Percentiles rank a stretch among this genome's conserved stretches.
Conservation (phyloP, 2,113 vertebrate species). For the Heteronetta atricapilla region DNA sequence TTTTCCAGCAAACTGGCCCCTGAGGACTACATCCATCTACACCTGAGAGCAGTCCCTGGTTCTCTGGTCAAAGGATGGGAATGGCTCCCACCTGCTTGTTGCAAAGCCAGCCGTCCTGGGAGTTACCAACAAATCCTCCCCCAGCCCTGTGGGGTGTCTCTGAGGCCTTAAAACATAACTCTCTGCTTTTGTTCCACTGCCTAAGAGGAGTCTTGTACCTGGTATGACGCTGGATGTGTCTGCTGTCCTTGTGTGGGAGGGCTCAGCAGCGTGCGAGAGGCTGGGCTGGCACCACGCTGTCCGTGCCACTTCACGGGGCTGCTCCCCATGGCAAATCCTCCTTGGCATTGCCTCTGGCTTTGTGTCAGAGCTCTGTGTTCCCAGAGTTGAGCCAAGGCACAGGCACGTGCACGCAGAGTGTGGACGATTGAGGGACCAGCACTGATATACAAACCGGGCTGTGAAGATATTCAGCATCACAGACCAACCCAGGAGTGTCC, state of each 20-base stretch:
- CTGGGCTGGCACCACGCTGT: not conserved
- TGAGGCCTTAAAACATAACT: not conserved
- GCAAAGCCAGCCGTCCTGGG: not conserved
- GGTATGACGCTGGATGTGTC: too few species aligned
- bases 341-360: not conserved
- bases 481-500: rapidly evolving
- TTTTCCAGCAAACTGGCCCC: not conserved
- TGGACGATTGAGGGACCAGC: rapidly evolving
- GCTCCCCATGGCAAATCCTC: not conserved
- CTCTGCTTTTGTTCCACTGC: not conserved
- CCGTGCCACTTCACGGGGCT: not conserved
- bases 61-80: not conserved
- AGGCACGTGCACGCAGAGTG: rapidly evolving
- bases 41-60: not conserved
- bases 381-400: rapidly evolving
- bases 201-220: not conserved
- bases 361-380: not conserved
- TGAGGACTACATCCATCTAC: not conserved
- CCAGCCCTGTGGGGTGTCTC: not conserved
- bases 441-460: rapidly evolving
- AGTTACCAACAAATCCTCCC: not conserved
- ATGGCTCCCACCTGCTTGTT: not conserved
- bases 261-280: rapidly evolving
- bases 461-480: rapidly evolving
- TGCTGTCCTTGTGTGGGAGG: not conserved